These are phyloP conservation scores for Hylaea fasciaria DNA, from an alignment of 2,888 invertebrate genomes.

Conservation along the genomic window DNA sequence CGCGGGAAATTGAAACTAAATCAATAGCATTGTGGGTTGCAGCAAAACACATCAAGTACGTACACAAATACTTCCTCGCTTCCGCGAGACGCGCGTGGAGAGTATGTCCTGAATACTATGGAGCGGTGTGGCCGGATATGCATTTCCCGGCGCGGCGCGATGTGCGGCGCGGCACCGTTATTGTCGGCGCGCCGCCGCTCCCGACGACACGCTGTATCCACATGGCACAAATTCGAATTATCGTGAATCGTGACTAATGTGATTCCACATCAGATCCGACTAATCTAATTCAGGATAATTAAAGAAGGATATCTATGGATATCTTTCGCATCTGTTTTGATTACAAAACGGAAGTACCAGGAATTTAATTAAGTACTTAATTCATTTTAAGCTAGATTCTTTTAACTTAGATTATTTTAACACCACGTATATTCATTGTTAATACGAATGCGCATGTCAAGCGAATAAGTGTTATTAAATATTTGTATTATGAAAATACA, in stretches of 20 bases:
- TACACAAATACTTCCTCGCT: not conserved
- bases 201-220: conserved; percentile 21
- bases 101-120: conserved; percentile 15
- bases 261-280: not conserved
- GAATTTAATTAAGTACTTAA: no score
- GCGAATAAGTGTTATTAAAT: no score
- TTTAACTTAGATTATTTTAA: no score
- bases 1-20: conserved; percentile 61
- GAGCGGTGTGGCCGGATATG: conserved; percentile 35
- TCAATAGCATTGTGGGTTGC: conserved; percentile 63
- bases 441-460: no score
- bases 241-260: not conserved
- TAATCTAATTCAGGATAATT: conserved; percentile 2
- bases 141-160: conserved; percentile 33
- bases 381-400: no score
- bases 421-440: no score
- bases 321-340: not conserved
- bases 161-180: conserved; percentile 22
- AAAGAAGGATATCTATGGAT: not conserved
- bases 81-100: not conserved
- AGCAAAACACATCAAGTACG: conserved; percentile 11
- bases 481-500: no score
- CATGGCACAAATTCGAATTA: not conserved
- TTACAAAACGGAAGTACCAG: not conserved
- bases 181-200: conserved; percentile 17